Evolutionary conservation across 23 tunicate species (phyloP), one percentile per base, ranked within the genome.

Genomic region (Halocynthia roretzi): DNA sequence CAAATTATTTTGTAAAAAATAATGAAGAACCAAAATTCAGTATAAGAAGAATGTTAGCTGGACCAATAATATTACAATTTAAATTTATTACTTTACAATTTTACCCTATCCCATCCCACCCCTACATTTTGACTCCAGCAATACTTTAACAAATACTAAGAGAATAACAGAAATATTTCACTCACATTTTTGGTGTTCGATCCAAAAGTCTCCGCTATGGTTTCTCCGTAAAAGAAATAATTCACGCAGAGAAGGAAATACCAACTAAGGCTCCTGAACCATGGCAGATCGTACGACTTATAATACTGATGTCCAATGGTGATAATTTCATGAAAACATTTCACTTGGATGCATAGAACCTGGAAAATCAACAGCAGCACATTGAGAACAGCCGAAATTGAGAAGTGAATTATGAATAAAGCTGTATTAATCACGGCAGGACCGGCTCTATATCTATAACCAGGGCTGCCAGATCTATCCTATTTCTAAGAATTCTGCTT

Each of bases 201-300:
- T 8, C 78, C 81, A 75, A 85, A 89, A 44, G 79, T 62, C 23
- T 82, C 99, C 19, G 85, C 80, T 40, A 85, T 22, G 15, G 93
- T 81, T 70, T 96, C 99, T 17, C 96, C 96, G 80, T 96, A 96
- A 22, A 90, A 90, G 80, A 85, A 96, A 56, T 89, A 96, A 54
- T 96, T 96, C 23, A 93, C 62, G 76, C 99, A 96, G n/a, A 89
- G 10, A 74, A 96, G 81, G 51, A 96, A 96, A 68, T 96, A 89
- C 99, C 99, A 96, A 80, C 90, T 83, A 17, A 96, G 51, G 9
- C 89, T 80, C 50, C 99, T 93, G 68, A 96, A 96, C 97, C 93
- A 96, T 15, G 93, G 99, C 0, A 96, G 87, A 64, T 96, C 99
- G 68, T 85, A 96, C 0, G 87, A 84, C 20, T 83, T 83, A 84